These are phyloP conservation scores for Cantharis nigra DNA, from an alignment of 2,888 invertebrate genomes.

Conservation along the genomic window DNA sequence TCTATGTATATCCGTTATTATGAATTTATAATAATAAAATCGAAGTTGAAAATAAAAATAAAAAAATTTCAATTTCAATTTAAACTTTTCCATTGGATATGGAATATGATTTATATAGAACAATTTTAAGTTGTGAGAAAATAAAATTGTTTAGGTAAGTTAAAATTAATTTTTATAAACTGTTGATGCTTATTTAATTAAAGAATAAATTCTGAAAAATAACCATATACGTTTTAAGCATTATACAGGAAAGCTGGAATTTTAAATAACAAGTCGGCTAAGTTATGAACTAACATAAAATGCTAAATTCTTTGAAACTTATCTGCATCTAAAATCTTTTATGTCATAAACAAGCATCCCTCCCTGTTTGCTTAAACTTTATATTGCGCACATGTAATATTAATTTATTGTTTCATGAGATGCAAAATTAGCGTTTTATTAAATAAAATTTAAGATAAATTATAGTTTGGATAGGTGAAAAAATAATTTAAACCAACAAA, in stretches of 20 bases:
- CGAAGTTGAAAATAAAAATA: background rate
- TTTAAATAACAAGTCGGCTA: constrained; percentile 26
- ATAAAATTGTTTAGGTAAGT: background rate
- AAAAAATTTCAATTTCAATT: background rate
- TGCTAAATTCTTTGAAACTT: constrained; percentile 32
- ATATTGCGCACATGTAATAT: constrained; percentile 36
- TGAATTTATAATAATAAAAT: too few relatives aligned
- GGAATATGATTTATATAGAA: background rate
- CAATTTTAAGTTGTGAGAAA: background rate
- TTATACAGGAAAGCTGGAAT: constrained; percentile 10
- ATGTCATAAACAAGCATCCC: constrained; percentile 33
- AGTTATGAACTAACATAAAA: constrained; percentile 21
- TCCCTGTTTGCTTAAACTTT: constrained; percentile 34
- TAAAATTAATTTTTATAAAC: background rate
- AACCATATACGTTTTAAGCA: background rate
- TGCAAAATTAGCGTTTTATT: constrained; percentile 28
- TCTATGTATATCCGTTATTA: background rate
- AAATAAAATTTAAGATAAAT: background rate
- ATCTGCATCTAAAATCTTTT: constrained; percentile 22
- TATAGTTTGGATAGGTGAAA: background rate
- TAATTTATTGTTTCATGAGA: constrained; percentile 34
- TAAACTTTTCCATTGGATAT: background rate
- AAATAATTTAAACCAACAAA: background rate
- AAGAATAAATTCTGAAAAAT: background rate
- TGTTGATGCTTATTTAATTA: background rate